A percentile compares a stretch with the other conserved stretches of the same genome.
Conservation (phyloP, 2,797 vertebrate genomes). For the Crypturellus tataupa region DNA sequence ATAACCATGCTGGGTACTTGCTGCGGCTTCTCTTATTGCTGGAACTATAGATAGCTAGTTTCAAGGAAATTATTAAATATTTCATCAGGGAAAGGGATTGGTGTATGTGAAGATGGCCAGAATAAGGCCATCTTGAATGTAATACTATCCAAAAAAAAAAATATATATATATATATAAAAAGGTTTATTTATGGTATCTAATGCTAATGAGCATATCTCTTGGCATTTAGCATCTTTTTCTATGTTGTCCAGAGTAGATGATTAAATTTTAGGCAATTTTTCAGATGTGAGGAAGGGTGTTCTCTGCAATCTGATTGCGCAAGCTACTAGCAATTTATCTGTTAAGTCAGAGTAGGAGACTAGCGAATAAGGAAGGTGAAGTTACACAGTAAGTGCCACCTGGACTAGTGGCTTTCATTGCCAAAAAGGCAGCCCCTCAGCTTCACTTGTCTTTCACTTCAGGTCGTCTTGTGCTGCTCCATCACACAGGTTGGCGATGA, state of each 20-base stretch:
- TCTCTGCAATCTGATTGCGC: neutral
- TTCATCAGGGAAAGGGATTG: neutral
- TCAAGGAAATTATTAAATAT: neutral
- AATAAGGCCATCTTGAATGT: neutral
- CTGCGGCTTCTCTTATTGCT: neutral
- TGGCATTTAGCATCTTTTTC: neutral
- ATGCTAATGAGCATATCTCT: neutral
- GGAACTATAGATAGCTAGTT: neutral
- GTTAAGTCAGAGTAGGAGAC: fast-evolving
- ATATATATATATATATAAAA: too few relatives aligned
- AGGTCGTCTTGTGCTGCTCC: fast-evolving
- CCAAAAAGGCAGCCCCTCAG: neutral
- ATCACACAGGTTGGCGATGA: neutral
- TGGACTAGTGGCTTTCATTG: neutral
- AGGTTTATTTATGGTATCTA: neutral
- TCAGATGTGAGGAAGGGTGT: neutral
- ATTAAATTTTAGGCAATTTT: neutral
- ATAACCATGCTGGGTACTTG: neutral
- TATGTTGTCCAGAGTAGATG: neutral
- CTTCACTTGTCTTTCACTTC: neutral
- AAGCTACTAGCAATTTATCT: neutral
- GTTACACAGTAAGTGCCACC: neutral
- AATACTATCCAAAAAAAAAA: neutral
- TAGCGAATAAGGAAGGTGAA: neutral
- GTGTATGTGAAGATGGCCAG: neutral